These are phyloP conservation scores for Rosalia funebris DNA, from an alignment of 2,888 invertebrate genomes.

Conservation along the genomic window DNA sequence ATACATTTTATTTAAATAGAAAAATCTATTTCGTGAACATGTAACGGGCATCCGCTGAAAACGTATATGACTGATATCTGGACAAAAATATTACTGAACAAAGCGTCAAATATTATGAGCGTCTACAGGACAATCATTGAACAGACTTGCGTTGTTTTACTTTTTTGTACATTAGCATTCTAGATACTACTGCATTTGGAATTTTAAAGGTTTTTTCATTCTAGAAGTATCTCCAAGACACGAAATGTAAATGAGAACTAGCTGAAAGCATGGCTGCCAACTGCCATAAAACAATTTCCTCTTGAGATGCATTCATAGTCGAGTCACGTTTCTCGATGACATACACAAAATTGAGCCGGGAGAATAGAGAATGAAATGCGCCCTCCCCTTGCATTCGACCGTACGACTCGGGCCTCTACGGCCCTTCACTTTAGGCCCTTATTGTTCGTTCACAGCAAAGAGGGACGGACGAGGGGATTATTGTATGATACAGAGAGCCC, in stretches of 20 bases:
- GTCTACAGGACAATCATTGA: no score
- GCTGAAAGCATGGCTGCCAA: slow-evolving; percentile 53
- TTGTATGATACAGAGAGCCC: slow-evolving; percentile 51
- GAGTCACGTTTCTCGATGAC: slow-evolving; percentile 64
- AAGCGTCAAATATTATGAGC: no score
- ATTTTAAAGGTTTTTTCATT: no score
- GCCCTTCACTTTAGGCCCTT: slow-evolving; percentile 42
- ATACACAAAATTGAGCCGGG: slow-evolving; percentile 61
- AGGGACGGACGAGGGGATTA: slow-evolving; percentile 48
- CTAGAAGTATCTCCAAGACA: slow-evolving; percentile 14
- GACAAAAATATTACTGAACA: no score
- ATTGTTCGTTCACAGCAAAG: slow-evolving; percentile 45
- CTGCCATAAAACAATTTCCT: slow-evolving; percentile 63
- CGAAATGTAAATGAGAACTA: slow-evolving; percentile 52
- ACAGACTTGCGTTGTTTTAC: no score
- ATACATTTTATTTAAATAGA: no score
- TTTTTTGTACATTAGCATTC: no score
- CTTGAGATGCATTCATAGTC: slow-evolving; percentile 58
- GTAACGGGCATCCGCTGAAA: no score
- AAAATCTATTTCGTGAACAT: no score
- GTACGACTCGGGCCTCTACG: slow-evolving; percentile 48
- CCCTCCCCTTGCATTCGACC: slow-evolving; percentile 50
- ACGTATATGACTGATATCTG: no score
- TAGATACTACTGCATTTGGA: no score
- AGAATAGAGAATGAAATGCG: slow-evolving; percentile 58